A percentile compares a stretch with the other conserved stretches of the same genome.
Evolutionary conservation across 2,888 invertebrate species (phyloP).

Genomic region (Trachelus stipa): DNA sequence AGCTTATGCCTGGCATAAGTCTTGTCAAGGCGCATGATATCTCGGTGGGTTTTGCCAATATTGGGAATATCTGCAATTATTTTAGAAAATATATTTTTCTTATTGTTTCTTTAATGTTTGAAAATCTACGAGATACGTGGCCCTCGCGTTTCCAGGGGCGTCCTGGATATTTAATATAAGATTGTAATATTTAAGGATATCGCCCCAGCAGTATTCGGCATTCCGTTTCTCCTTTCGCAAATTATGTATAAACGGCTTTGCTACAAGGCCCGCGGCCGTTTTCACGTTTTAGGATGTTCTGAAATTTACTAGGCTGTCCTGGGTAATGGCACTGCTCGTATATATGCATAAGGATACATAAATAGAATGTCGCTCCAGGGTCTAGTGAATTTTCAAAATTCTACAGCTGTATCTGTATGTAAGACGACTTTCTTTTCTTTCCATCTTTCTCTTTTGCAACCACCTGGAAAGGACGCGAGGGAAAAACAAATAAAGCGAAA

Average conservation of each 20-base stretch:
- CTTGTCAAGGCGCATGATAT: constrained; percentile 72
- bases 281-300: neutral
- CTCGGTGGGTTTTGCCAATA: constrained; percentile 73
- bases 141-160: neutral
- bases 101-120: neutral
- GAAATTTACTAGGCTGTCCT: neutral
- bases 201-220: neutral
- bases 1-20: constrained; percentile 74
- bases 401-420: neutral
- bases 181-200: neutral
- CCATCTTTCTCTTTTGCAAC: neutral
- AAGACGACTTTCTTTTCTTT: neutral
- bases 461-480: neutral
- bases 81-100: neutral
- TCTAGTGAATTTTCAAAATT: neutral
- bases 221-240: neutral
- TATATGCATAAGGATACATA: neutral
- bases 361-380: neutral
- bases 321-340: neutral
- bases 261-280: neutral
- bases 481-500: neutral
- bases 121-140: neutral
- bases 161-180: neutral
- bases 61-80: constrained; percentile 67
- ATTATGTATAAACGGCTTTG: neutral